phyloP scores from a whole-genome alignment of 2,888 invertebrate genomes.

The Drosophila cracens region DNA sequence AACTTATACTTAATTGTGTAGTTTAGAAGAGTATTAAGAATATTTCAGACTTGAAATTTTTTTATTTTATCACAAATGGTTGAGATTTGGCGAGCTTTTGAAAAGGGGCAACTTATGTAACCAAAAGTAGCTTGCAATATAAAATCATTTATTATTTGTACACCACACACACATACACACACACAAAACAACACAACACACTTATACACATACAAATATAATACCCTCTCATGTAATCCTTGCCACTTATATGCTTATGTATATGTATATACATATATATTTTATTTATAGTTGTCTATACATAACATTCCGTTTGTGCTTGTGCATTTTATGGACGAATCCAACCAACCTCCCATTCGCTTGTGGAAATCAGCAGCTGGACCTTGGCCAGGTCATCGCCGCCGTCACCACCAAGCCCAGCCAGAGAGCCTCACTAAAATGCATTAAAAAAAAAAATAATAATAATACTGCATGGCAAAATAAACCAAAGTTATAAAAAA shows the following conservation, averaged over 20 bases:
- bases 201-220: neutral
- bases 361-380: slow-evolving; percentile 66
- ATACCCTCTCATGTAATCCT: slow-evolving; percentile 26
- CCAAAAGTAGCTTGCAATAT: neutral
- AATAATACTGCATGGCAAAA: slow-evolving; percentile 23
- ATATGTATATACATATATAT: slow-evolving; percentile 45
- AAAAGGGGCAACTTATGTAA: neutral
- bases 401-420: slow-evolving; percentile 46
- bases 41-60: neutral
- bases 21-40: neutral
- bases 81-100: neutral
- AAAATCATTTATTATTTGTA: neutral
- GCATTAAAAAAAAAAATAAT: slow-evolving; percentile 7
- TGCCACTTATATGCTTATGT: slow-evolving; percentile 46
- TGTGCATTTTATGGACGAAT: slow-evolving; percentile 69
- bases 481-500: slow-evolving; percentile 20
- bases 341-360: slow-evolving; percentile 58
- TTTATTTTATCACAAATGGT: neutral
- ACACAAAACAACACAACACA: neutral
- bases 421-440: slow-evolving; percentile 33
- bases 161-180: neutral
- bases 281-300: slow-evolving; percentile 69
- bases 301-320: slow-evolving; percentile 40
- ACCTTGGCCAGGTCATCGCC: slow-evolving; percentile 60
- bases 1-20: neutral